Base-by-base conservation (phyloP, 1,140 invertebrate genomes). In the Pseudomyrmex flavicornis region DNA sequence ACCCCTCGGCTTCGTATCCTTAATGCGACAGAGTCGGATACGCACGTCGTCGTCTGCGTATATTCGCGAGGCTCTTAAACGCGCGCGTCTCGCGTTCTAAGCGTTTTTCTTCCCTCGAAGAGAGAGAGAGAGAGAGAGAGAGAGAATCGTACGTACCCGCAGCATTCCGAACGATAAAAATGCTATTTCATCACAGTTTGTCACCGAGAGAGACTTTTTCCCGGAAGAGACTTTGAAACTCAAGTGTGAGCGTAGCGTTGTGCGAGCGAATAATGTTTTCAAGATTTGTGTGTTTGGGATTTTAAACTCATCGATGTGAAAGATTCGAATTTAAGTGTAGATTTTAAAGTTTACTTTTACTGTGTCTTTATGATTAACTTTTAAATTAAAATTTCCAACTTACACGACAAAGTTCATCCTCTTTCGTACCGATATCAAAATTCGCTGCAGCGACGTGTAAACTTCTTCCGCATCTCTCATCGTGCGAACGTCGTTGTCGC, bases 311-410 rank as follows among this genome's bases (percentile, higher is more conserved):
- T 35, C 35, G 5, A 35, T 35, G 35, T 35, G 35, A 0, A 35
- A 35, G 5, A 35, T 35, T 22, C 26, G n/a, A 46, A 52, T 20
- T 22, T 5, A 44, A 66, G 54, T 68, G n/a, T 26, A n/a, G 44
- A 76, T 58, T 56, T 79, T 69, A 26, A 70, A 76, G 35, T 76
- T 35, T 63, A 76, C 35, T 76, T 35, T 63, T 17, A 44, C 59
- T 35, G 2, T 9, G n/a, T 70, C 17, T 15, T 7, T 4, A 9
- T 56, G 15, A 48, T 15, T 66, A 69, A 58, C 3, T 7, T 13
- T 59, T 44, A 5, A 35, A 50, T 80, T 70, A 70, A 72, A 70
- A 72, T 70, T 72, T 7, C 17, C 2, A 52, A 44, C 35, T 69
- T 20, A 8, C 44, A 80, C 10, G 22, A 80, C 12, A 1, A 80